Percentiles rank a stretch among this genome's conserved stretches.
Evolutionary conservation across 2,888 invertebrate genomes (phyloP).

Genomic region (Gryllus longicercus): DNA sequence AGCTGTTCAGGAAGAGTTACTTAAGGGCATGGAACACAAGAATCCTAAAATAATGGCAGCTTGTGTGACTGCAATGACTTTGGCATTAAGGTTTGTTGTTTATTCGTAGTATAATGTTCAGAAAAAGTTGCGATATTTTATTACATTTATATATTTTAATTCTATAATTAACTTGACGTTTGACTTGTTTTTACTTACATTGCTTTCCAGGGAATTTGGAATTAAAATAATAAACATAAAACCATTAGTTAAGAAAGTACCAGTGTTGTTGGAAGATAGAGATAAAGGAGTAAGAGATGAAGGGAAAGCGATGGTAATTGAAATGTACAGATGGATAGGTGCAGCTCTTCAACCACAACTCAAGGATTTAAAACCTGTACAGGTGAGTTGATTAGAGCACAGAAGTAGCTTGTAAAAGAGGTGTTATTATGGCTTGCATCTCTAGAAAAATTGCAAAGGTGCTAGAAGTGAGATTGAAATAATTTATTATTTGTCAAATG

Average conservation of each 20-base stretch:
- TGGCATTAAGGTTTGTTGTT: slow-evolving; percentile 60
- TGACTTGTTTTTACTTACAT: not conserved
- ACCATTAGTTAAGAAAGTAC: slow-evolving; percentile 82
- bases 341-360: slow-evolving; percentile 80
- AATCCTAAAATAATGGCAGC: slow-evolving; percentile 93
- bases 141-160: not conserved
- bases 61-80: slow-evolving; percentile 70
- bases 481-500: too few species aligned
- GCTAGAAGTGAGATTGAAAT: too few species aligned
- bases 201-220: slow-evolving; percentile 71
- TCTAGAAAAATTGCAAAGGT: too few species aligned
- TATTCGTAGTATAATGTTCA: not conserved
- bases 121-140: not conserved
- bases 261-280: slow-evolving; percentile 79
- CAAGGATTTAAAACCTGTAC: slow-evolving; percentile 80
- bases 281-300: slow-evolving; percentile 91
- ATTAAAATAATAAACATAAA: slow-evolving; percentile 86
- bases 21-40: slow-evolving; percentile 92
- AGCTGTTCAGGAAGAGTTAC: slow-evolving; percentile 79
- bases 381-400: slow-evolving; percentile 47
- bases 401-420: too few species aligned
- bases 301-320: slow-evolving; percentile 84
- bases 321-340: slow-evolving; percentile 90
- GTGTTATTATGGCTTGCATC: too few species aligned
- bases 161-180: not conserved